These are phyloP conservation scores for Yoshiicerus persimilis DNA, from an alignment of 1,140 invertebrate genomes.

Conservation along the genomic window DNA sequence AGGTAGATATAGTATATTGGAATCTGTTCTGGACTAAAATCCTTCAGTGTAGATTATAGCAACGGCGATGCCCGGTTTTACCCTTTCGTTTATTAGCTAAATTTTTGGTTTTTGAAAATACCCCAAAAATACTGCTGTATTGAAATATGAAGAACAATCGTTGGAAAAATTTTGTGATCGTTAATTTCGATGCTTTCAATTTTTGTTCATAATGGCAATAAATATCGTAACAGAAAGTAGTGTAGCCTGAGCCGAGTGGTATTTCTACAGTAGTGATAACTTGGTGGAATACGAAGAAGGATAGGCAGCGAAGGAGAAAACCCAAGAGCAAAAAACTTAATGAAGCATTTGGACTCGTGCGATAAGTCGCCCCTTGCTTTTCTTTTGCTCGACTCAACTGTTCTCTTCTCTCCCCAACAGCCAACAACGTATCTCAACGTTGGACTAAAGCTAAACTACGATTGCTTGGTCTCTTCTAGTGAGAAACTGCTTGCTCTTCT, in stretches of 20 bases:
- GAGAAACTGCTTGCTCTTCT: not conserved
- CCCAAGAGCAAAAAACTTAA: slow-evolving; percentile 36
- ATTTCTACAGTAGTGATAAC: not conserved
- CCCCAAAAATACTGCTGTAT: too few relatives aligned
- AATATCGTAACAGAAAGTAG: too few relatives aligned
- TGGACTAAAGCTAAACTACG: not conserved
- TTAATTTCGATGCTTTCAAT: too few relatives aligned
- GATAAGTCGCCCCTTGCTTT: slow-evolving; percentile 36
- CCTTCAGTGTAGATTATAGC: too few relatives aligned
- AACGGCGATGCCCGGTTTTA: too few relatives aligned
- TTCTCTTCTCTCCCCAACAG: not conserved
- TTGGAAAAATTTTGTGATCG: too few relatives aligned
- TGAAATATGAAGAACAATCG: too few relatives aligned
- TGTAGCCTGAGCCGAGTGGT: not conserved
- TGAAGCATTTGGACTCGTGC: slow-evolving; percentile 44
- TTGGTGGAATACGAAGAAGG: not conserved
- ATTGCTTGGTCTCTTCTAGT: not conserved
- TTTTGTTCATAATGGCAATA: too few relatives aligned
- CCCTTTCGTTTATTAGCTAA: too few relatives aligned
- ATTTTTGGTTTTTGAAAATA: too few relatives aligned
- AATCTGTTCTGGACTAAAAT: too few relatives aligned
- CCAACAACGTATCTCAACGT: not conserved
- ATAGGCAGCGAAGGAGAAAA: slow-evolving; percentile 1
- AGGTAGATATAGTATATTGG: too few relatives aligned
- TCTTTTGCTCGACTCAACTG: not conserved